A percentile compares a stretch with the other conserved stretches of the same genome.
These are phyloP conservation scores for Notarius lentiginosus DNA, from an alignment of 2,113 vertebrate genomes.

Conservation along the genomic window DNA sequence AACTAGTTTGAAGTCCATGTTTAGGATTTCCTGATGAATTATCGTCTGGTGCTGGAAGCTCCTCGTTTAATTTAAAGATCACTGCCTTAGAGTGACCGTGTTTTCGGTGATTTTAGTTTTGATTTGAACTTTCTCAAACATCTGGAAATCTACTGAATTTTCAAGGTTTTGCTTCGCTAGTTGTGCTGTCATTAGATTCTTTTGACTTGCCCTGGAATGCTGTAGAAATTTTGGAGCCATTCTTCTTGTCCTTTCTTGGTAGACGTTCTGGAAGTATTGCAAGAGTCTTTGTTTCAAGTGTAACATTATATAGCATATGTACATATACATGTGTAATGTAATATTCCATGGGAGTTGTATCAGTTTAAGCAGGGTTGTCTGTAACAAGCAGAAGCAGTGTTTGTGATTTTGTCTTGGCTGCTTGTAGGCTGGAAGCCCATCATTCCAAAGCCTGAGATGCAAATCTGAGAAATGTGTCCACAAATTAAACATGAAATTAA, in stretches of 20 bases:
- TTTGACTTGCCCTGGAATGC: background rate
- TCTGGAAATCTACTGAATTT: background rate
- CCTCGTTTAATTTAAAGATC: background rate
- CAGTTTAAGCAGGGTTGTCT: background rate
- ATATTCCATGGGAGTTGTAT: background rate
- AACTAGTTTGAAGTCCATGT: background rate
- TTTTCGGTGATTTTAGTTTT: background rate
- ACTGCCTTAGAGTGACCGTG: background rate
- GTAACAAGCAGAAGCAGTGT: background rate
- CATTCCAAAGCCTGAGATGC: background rate
- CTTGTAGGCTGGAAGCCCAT: background rate
- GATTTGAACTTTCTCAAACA: background rate
- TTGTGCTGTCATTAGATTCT: background rate
- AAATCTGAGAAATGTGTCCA: background rate
- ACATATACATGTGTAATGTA: background rate
- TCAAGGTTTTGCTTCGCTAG: background rate
- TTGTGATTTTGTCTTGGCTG: background rate
- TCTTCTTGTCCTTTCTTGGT: background rate
- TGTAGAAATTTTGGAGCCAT: background rate
- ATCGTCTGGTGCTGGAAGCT: background rate
- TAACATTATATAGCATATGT: too few relatives aligned
- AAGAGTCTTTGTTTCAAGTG: background rate
- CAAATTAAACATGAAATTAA: background rate
- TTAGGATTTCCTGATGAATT: background rate
- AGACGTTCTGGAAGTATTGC: background rate